These are phyloP conservation scores for Ypsolopha scabrella DNA, from an alignment of 2,888 invertebrate genomes.

Conservation along the genomic window DNA sequence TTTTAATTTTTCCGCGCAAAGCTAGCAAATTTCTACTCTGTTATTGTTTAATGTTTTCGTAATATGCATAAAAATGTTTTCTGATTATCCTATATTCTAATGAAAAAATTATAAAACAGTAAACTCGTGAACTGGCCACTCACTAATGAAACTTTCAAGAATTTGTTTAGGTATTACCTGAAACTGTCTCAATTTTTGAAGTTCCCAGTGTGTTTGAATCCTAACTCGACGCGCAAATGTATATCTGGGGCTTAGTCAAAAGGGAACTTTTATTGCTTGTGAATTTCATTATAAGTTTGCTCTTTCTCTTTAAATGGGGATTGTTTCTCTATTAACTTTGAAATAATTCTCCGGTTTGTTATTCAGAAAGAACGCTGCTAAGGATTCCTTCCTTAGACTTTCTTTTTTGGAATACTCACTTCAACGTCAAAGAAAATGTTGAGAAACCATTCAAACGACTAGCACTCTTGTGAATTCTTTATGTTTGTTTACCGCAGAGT, in stretches of 20 bases:
- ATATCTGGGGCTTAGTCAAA: slow-evolving; percentile 63
- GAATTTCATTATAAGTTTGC: slow-evolving; percentile 69
- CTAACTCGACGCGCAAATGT: slow-evolving; percentile 46
- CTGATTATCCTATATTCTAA: background rate
- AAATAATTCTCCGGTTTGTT: slow-evolving; percentile 31
- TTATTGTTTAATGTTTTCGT: too few species aligned
- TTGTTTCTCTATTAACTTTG: slow-evolving; percentile 63
- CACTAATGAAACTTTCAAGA: too few species aligned
- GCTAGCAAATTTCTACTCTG: too few species aligned
- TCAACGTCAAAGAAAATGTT: background rate
- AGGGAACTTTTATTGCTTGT: slow-evolving; percentile 68
- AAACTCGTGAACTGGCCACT: too few species aligned
- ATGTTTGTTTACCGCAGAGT: too few species aligned
- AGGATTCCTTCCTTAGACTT: background rate
- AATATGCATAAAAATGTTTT: too few species aligned
- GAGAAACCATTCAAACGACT: background rate
- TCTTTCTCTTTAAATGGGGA: slow-evolving; percentile 53
- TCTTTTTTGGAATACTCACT: too few species aligned
- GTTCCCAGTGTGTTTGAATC: slow-evolving; percentile 12
- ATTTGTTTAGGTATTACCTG: background rate
- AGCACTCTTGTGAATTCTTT: too few species aligned
- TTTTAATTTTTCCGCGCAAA: too few species aligned
- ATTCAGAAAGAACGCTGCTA: background rate
- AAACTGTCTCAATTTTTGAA: background rate
- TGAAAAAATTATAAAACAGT: background rate